Conservation (phyloP, 2,888 invertebrate species). For the Nebria brevicollis region DNA sequence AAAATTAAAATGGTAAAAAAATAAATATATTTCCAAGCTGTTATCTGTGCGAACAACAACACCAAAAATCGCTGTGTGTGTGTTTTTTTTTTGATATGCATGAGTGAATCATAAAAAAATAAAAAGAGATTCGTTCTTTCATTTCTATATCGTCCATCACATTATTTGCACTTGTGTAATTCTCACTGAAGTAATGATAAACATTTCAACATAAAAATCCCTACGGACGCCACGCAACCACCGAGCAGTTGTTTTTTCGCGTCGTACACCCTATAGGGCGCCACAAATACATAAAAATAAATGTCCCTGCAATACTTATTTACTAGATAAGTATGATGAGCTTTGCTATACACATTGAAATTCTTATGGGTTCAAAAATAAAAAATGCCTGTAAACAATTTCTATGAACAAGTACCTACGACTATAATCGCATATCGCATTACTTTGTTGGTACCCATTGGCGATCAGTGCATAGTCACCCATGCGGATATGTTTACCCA, state of each 20-base stretch:
- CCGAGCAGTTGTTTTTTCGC: not conserved
- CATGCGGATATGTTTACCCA: slow-evolving; percentile 16
- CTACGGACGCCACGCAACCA: not conserved
- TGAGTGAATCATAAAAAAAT: slow-evolving; percentile 13
- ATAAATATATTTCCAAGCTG: not conserved
- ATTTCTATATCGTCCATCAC: slow-evolving; percentile 10
- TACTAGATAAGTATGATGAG: not conserved
- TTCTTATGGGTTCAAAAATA: too few relatives aligned
- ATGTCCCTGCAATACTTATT: not conserved
- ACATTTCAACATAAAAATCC: slow-evolving; percentile 18
- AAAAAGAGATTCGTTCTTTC: not conserved
- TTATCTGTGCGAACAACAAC: not conserved
- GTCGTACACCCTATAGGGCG: not conserved
- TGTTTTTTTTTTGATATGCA: not conserved
- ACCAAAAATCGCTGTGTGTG: not conserved
- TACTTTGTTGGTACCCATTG: not conserved
- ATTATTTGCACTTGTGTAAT: slow-evolving; percentile 18
- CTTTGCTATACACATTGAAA: not conserved
- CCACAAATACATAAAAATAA: not conserved
- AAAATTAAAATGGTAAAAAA: not conserved
- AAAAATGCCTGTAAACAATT: not conserved
- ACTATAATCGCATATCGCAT: slow-evolving; percentile 11
- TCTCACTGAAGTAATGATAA: slow-evolving; percentile 16
- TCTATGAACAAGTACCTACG: not conserved
- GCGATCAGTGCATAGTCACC: not conserved